Percentiles rank a stretch among this genome's conserved stretches.
phyloP scores from a whole-genome alignment of 2,888 invertebrate species.

The Drepanosiphum platanoidis region DNA sequence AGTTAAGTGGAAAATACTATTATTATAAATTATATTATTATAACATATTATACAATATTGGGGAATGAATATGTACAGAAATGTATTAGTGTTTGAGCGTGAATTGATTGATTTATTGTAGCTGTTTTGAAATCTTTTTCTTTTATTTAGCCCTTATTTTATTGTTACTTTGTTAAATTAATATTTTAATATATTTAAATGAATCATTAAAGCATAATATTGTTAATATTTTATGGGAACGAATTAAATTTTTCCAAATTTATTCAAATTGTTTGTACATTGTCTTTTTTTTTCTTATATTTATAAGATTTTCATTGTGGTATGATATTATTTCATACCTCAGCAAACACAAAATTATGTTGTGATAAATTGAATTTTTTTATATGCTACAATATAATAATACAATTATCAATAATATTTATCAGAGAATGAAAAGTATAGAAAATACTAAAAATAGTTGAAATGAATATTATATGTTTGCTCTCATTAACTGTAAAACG shows the following conservation, averaged over 20 bases:
- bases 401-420: no score
- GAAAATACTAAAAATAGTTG: no score
- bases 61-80: constrained; percentile 42
- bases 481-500: no score
- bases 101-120: constrained; percentile 45
- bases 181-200: constrained; percentile 54
- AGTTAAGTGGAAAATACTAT: constrained; percentile 49
- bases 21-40: constrained; percentile 27
- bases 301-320: no score
- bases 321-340: no score
- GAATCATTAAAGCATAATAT: constrained; percentile 27
- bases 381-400: no score
- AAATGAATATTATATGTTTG: no score
- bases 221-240: constrained; percentile 41
- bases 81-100: constrained; percentile 46
- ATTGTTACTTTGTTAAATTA: constrained; percentile 52
- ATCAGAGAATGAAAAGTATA: no score
- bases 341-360: no score
- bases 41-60: constrained; percentile 31
- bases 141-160: constrained; percentile 23
- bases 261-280: neutral
- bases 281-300: neutral
- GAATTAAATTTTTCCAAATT: constrained; percentile 31
- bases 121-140: constrained; percentile 11
- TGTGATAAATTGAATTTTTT: no score